Conservation (phyloP, 2,888 invertebrate species). For the Himalopsyche kuldschensis region DNA sequence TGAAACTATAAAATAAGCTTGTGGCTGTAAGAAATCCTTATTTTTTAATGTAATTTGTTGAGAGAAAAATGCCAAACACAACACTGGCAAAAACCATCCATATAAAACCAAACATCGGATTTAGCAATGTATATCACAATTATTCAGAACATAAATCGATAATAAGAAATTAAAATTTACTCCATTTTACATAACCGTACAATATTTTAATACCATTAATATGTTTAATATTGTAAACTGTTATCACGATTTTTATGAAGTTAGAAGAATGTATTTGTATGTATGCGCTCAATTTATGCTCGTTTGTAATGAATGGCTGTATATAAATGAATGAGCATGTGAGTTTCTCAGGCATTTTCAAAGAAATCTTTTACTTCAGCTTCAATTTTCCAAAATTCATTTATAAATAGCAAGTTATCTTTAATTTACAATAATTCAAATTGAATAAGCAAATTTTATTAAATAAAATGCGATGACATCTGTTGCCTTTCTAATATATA, state of each 20-base stretch:
- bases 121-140: no score
- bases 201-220: not conserved
- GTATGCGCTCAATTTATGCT: slow-evolving; percentile 1
- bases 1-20: no score
- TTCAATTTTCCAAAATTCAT: not conserved
- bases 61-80: no score
- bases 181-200: not conserved
- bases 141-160: no score
- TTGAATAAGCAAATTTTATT: not conserved
- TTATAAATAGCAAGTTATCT: not conserved
- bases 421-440: not conserved
- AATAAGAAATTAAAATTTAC: no score
- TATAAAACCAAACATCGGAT: no score
- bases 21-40: no score
- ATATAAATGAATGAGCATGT: slow-evolving; percentile 1
- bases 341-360: not conserved
- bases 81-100: no score
- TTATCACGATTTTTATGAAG: not conserved
- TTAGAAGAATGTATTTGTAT: not conserved
- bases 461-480: not conserved
- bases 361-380: not conserved
- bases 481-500: not conserved
- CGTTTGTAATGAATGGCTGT: not conserved
- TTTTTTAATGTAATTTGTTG: no score
- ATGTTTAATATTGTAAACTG: not conserved